Conservation (phyloP, 2,113 vertebrate species). For the Rhea pennata region DNA sequence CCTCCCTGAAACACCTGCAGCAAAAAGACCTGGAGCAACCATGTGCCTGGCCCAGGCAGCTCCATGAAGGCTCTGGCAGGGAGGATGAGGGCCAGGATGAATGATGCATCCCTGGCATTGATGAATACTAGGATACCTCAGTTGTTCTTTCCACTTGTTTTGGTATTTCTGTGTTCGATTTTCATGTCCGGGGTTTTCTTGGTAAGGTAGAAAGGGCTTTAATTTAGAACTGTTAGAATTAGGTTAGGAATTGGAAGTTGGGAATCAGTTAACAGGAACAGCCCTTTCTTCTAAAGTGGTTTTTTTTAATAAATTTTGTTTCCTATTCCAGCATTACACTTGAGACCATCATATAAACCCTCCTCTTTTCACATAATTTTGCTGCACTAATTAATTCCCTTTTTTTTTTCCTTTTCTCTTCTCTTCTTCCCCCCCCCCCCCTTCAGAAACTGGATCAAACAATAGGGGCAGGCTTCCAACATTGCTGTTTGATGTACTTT, state of each 20-base stretch:
- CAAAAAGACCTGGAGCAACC: rapidly evolving
- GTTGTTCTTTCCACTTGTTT: not conserved
- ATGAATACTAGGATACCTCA: not conserved
- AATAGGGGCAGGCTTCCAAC: constrained; percentile 42
- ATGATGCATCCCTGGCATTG: not conserved
- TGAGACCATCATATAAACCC: constrained; percentile 8
- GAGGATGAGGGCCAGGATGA: not conserved
- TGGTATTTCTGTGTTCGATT: not conserved
- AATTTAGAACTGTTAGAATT: not conserved
- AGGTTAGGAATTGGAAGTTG: not conserved
- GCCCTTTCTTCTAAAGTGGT: not conserved
- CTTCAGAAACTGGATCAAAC: constrained; percentile 49
- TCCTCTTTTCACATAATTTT: constrained; percentile 21
- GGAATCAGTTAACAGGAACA: not conserved
- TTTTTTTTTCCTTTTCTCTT: constrained; percentile 11
- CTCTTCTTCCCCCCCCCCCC: not conserved
- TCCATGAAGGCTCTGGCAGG: not conserved
- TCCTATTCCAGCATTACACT: constrained; percentile 19
- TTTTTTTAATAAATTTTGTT: not conserved
- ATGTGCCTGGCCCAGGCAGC: rapidly evolving
- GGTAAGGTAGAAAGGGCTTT: not conserved
- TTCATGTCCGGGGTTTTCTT: not conserved
- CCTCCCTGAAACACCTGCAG: not conserved
- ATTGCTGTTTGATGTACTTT: constrained; percentile 57
- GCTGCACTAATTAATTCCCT: constrained; percentile 35